Evolutionary conservation across 2,888 invertebrate genomes (phyloP).

Genomic region (Lathronympha strigana): DNA sequence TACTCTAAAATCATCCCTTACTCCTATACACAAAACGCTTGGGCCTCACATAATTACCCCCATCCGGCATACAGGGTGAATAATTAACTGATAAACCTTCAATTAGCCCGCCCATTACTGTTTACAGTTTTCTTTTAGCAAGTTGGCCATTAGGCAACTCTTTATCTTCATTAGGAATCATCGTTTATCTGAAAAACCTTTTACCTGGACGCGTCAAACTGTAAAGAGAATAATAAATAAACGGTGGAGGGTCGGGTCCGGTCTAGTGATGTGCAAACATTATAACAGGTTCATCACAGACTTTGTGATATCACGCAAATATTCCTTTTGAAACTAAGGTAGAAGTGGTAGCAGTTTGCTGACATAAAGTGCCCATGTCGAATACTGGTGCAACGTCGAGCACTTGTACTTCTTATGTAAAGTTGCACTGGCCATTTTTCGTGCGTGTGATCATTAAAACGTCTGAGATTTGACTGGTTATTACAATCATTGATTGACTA

Average conservation of each 20-base stretch:
- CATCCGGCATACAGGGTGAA: conserved; percentile 56
- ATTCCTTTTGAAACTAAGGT: neutral
- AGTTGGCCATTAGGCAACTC: conserved; percentile 63
- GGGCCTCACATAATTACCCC: conserved; percentile 45
- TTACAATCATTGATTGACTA: too few species aligned
- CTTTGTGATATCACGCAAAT: neutral
- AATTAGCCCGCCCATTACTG: conserved; percentile 63
- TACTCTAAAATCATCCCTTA: neutral
- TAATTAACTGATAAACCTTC: conserved; percentile 75
- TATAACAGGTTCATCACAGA: too few species aligned
- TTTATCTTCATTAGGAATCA: conserved; percentile 76
- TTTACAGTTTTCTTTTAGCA: conserved; percentile 69
- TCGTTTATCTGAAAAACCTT: conserved; percentile 73
- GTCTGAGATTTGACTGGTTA: too few species aligned
- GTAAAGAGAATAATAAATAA: conserved; percentile 70
- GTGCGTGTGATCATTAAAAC: too few species aligned
- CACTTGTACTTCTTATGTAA: too few species aligned
- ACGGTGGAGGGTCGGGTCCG: conserved; percentile 46
- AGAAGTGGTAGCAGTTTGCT: too few species aligned
- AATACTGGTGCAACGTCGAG: too few species aligned
- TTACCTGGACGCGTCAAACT: conserved; percentile 68
- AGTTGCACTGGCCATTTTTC: too few species aligned
- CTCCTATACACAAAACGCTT: conserved; percentile 1
- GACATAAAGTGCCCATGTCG: too few species aligned
- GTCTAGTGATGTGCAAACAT: conserved; percentile 21